Evolutionary conservation across 2,888 invertebrate genomes (phyloP), one percentile per base, ranked within the genome.

Genomic region (Thymelicus lineola): DNA sequence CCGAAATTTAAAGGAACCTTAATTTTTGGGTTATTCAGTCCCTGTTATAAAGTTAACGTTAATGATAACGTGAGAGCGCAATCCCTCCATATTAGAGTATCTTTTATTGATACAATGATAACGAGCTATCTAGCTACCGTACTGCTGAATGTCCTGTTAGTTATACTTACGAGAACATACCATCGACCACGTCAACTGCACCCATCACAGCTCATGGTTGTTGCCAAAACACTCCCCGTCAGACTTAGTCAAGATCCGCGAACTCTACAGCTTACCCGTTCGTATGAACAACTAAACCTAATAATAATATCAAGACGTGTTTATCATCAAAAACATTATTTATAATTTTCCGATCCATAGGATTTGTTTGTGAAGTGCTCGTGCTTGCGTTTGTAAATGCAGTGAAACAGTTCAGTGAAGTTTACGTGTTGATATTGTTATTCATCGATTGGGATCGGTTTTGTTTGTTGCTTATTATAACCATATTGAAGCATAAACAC

Each of bases 31-130:
- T n/a, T n/a, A n/a, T n/a, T n/a, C n/a, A n/a, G n/a, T n/a, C n/a
- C n/a, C n/a, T n/a, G n/a, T n/a, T n/a, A n/a, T n/a, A 69, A 15
- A 53, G 38, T 64, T 62, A 66, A 58, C 46, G 55, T 20, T 59
- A 38, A 15, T 68, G 74, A 76, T 74, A 77, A 75, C 63, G 70
- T 28, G 62, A 82, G 84, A 86, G 82, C 81, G 82, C 80, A 82
- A 86, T 86, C 81, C 83, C 81, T 82, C 82, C 81, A 85, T 85
- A 86, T 81, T 83, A 84, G 82, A 84, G 83, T 91, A 92, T 91
- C 90, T 89, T 53, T 17, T 91, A 91, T 92, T 93, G 87, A 87
- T 85, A 87, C 82, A 86, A 76, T 84, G 92, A 93, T 93, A 93
- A 86, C 81, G 70, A 76, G 71, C 71, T 80, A 82, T 82, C 82